A percentile compares a stretch with the other conserved stretches of the same genome.
Evolutionary conservation across 2,113 vertebrate species (phyloP).

Genomic region (Callaeas wilsoni): DNA sequence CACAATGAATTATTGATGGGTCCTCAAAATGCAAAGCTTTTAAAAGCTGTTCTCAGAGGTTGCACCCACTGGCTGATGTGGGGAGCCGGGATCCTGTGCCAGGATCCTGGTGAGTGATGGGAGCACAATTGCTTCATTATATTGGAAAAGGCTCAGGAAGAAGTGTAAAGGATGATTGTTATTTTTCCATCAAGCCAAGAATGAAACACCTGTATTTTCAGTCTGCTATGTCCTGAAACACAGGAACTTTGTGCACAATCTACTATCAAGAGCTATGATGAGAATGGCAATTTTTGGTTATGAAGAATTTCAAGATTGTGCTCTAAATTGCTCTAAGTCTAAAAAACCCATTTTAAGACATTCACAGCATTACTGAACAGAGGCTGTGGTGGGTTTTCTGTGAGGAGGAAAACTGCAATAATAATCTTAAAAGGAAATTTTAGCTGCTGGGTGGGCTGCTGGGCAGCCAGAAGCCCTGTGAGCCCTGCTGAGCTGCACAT

Average conservation of each 20-base stretch:
- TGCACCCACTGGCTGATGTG: neutral
- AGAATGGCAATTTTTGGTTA: neutral
- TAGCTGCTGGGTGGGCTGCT: neutral
- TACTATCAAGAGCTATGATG: neutral
- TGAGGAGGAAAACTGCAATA: neutral
- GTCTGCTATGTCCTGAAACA: neutral
- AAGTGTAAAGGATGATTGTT: neutral
- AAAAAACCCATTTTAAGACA: neutral
- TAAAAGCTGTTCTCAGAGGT: neutral
- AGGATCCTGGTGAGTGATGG: neutral
- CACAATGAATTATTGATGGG: neutral
- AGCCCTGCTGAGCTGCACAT: neutral
- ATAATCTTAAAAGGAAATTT: neutral
- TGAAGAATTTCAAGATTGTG: neutral
- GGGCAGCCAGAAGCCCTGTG: neutral
- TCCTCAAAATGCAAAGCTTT: neutral
- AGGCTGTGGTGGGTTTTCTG: neutral
- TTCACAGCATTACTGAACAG: neutral
- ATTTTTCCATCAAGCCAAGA: neutral
- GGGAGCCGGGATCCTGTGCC: neutral
- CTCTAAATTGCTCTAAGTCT: neutral
- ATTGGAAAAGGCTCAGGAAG: neutral
- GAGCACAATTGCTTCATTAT: neutral
- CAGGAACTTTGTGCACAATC: neutral
- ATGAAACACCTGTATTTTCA: neutral